A percentile compares a stretch with the other conserved stretches of the same genome.
Conservation (phyloP, 2,113 vertebrate genomes). For the Nycticorax nycticorax region DNA sequence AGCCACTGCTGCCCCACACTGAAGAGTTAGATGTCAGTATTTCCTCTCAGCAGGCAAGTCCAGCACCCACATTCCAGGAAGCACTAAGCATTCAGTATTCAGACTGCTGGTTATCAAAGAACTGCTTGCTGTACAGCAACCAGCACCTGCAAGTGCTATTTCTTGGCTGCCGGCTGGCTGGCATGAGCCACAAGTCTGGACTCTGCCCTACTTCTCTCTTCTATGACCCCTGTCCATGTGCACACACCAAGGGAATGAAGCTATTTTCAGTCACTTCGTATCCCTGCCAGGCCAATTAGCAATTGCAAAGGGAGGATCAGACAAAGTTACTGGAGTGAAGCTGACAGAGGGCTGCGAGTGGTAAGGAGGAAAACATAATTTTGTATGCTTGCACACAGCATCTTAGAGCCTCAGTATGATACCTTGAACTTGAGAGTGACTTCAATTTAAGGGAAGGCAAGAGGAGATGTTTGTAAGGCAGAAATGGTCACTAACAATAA, state of each 20-base stretch:
- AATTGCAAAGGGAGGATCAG: conserved; percentile 28
- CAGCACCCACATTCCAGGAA: background rate
- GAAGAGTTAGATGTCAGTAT: background rate
- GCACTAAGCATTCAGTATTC: background rate
- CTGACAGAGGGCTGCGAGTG: background rate
- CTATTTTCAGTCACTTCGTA: conserved; percentile 3
- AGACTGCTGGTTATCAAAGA: background rate
- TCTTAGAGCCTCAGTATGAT: background rate
- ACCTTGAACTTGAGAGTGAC: background rate
- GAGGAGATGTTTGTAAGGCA: background rate
- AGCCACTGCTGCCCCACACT: background rate
- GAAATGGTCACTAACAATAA: background rate
- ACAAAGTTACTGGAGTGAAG: background rate
- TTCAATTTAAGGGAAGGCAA: background rate
- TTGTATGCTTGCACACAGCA: background rate
- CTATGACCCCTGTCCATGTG: background rate
- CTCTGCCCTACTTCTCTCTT: conserved; percentile 14
- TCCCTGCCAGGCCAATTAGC: conserved; percentile 46
- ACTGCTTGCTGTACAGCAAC: background rate
- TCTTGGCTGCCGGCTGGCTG: background rate
- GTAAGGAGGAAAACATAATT: background rate
- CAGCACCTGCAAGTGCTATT: background rate
- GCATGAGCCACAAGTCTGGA: background rate
- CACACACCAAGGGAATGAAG: background rate
- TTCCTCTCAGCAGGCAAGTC: background rate